Evolutionary conservation across 1,140 invertebrate genomes (phyloP), one percentile per base, ranked within the genome.

Genomic region (Drosophila carrolli): DNA sequence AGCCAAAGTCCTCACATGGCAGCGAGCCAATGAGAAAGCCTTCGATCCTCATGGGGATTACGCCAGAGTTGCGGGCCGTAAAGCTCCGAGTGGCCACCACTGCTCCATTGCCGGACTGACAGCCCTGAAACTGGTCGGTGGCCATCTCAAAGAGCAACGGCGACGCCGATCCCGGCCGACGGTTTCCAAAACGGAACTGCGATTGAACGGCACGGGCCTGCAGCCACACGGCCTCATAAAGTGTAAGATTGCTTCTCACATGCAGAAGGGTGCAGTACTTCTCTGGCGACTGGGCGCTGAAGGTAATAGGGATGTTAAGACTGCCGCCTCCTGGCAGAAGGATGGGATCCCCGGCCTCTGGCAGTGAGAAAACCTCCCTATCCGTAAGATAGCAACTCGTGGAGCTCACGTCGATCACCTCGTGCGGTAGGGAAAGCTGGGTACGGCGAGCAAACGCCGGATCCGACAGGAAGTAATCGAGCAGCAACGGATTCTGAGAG

Each of bases 121-220:
- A 99, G 90, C 96, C 96, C 92, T 96, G 95, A 9, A 98, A 93
- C 92, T 97, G 95, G 88, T 97, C 97, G 55, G 97, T 95, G 1
- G 94, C 94, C 47, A 99, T 94, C 92, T 99, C 97, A 92, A 99
- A 98, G 1, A 96, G 81, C 13, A 98, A 92, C 1, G 96, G 95
- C 11, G 95, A 94, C 10, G 91, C 85, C 0, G 96, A 96, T 6
- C 96, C 97, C 0, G 98, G 96, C 50, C 96, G 96, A 1, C 96
- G 95, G 92, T 97, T 98, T n/a, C 96, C 98, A 85, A 99, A 96
- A 84, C 97, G 96, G 91, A 99, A 96, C 91, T 97, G 95, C 9
- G 97, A 97, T 73, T 95, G 92, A 1, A 96, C 97, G 11, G 97
- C 97, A 78, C 96, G 94, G 0, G 97, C 98, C 50, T 95, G 95